A percentile compares a stretch with the other conserved stretches of the same genome.
Evolutionary conservation across 1,140 invertebrate genomes (phyloP).

Genomic region (Aphaenogaster rudis): DNA sequence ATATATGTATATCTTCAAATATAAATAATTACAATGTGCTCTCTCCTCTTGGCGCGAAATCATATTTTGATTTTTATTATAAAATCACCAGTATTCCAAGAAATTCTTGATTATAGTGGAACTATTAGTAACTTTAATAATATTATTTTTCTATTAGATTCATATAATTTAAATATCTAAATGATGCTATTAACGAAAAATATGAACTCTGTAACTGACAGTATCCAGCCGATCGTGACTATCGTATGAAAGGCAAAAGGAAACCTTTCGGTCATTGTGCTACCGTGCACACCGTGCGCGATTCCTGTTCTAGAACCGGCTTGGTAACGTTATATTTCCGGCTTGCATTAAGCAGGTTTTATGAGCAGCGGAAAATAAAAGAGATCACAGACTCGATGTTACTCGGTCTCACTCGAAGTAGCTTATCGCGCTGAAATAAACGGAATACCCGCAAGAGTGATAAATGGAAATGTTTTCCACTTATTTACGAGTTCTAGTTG

Average conservation of each 20-base stretch:
- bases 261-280: conserved; percentile 58
- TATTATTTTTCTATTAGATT: conserved; percentile 9
- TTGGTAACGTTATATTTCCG: conserved; percentile 55
- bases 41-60: not conserved
- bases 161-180: not conserved
- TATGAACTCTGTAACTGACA: not conserved
- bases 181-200: not conserved
- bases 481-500: not conserved
- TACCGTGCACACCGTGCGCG: conserved; percentile 30
- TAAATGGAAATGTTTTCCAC: conserved; percentile 40
- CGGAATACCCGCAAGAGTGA: not conserved
- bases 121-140: not conserved
- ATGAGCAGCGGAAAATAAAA: conserved; percentile 19
- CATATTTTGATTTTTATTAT: not conserved
- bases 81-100: not conserved
- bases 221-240: conserved; percentile 8
- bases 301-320: conserved; percentile 53
- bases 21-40: not conserved
- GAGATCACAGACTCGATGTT: conserved; percentile 15
- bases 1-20: not conserved
- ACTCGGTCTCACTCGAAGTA: conserved; percentile 33
- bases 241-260: conserved; percentile 32
- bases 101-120: conserved; percentile 5
- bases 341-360: conserved; percentile 55
- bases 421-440: conserved; percentile 39